phyloP scores from a whole-genome alignment of 1,140 invertebrate genomes.

The Dendrolimus punctatus region DNA sequence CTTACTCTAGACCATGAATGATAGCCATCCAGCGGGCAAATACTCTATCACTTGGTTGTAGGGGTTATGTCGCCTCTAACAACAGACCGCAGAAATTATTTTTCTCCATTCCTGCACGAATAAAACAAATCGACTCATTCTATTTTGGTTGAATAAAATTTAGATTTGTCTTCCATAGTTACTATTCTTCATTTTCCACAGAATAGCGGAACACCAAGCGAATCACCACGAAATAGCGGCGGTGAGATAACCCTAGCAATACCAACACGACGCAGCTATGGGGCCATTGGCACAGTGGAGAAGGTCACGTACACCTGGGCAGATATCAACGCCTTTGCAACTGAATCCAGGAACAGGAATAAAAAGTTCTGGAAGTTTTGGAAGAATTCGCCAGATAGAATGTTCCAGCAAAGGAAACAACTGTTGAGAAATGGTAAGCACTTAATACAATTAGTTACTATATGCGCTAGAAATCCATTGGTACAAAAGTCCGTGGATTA shows the following conservation, averaged over 20 bases:
- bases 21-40: no score
- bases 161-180: no score
- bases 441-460: background rate
- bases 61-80: no score
- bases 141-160: no score
- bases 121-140: no score
- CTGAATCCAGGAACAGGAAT: conserved; percentile 50
- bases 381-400: conserved; percentile 43
- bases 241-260: conserved; percentile 45
- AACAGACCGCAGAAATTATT: no score
- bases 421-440: conserved; percentile 78
- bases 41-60: no score
- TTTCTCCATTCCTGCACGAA: no score
- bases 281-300: conserved; percentile 57
- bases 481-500: no score
- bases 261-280: conserved; percentile 37
- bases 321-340: conserved; percentile 77
- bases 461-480: background rate
- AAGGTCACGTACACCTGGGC: conserved; percentile 80
- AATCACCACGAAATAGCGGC: conserved; percentile 34
- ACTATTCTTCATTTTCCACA: conserved; percentile 10
- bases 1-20: no score
- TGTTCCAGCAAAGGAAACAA: conserved; percentile 74
- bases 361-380: conserved; percentile 55
- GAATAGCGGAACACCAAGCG: conserved; percentile 32